A percentile compares a stretch with the other conserved stretches of the same genome.
These are phyloP conservation scores for Cyclargus thomasi DNA, from an alignment of 1,140 invertebrate species.

Conservation along the genomic window DNA sequence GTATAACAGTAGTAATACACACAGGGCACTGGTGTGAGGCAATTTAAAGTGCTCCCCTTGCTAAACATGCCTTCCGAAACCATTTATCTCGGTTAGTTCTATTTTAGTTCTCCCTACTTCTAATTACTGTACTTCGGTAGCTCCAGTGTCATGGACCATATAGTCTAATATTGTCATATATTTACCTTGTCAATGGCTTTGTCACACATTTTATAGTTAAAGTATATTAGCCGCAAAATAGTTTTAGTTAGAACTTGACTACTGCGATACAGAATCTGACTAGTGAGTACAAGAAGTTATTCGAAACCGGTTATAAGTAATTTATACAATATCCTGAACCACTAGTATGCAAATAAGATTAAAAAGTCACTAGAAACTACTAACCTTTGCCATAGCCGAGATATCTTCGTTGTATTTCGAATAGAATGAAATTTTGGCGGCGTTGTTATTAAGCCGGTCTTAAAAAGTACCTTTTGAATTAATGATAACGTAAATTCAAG, in stretches of 20 bases:
- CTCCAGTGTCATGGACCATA: not conserved
- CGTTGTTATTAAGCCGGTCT: conserved; percentile 27
- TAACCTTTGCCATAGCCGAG: conserved; percentile 63
- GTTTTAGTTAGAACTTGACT: not conserved
- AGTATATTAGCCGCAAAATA: not conserved
- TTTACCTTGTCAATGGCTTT: conserved; percentile 36
- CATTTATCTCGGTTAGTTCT: not conserved
- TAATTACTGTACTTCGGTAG: too few relatives aligned
- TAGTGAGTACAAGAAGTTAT: not conserved
- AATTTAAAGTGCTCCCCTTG: not conserved
- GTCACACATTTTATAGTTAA: conserved; percentile 33
- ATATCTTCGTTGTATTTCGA: conserved; percentile 63
- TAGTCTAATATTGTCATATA: not conserved
- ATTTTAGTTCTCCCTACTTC: not conserved
- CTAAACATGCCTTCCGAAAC: not conserved
- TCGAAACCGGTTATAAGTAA: conserved; percentile 13
- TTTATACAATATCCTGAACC: conserved; percentile 26
- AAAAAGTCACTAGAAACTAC: conserved; percentile 12
- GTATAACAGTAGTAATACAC: not conserved
- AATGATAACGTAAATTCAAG: not conserved
- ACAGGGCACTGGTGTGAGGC: not conserved
- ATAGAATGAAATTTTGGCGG: conserved; percentile 69
- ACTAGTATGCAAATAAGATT: conserved; percentile 45
- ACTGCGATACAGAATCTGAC: conserved; percentile 11
- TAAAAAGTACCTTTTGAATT: conserved; percentile 5